Percentiles rank a stretch among this genome's conserved stretches.
phyloP scores from a whole-genome alignment of 2,888 invertebrate species.

The Dryocosmus kuriphilus region DNA sequence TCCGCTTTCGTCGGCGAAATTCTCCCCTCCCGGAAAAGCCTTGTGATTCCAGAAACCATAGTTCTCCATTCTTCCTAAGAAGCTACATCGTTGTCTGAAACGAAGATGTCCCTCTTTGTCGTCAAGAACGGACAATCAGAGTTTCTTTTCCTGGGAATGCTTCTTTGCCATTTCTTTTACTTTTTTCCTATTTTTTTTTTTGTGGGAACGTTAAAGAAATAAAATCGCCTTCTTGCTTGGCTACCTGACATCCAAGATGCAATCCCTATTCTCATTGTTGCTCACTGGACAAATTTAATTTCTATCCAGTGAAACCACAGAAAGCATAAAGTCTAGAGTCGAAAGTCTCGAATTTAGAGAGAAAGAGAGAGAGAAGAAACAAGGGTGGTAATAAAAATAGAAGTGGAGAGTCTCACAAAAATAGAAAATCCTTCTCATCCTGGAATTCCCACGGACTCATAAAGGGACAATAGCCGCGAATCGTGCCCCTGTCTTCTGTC shows the following conservation, averaged over 20 bases:
- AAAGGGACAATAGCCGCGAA: conserved; percentile 23
- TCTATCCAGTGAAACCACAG: conserved; percentile 17
- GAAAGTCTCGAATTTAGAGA: neutral
- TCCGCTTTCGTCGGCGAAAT: conserved; percentile 24
- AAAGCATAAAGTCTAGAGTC: neutral
- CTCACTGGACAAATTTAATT: conserved; percentile 16
- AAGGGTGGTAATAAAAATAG: neutral
- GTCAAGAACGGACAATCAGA: conserved; percentile 13
- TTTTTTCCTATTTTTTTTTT: neutral
- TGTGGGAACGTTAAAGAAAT: neutral
- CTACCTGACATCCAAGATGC: neutral
- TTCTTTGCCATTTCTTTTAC: neutral
- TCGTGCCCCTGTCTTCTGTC: conserved; percentile 27
- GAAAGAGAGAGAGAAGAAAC: neutral
- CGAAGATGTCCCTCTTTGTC: conserved; percentile 10
- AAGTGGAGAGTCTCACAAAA: neutral
- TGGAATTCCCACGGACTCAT: conserved; percentile 23
- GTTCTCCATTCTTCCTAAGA: conserved; percentile 7
- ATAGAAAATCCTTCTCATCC: conserved; percentile 34
- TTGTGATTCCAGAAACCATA: conserved; percentile 25
- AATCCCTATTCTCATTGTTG: conserved; percentile 8
- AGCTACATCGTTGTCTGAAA: neutral
- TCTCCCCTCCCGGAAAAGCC: neutral
- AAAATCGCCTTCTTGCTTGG: neutral
- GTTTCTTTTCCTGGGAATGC: conserved; percentile 24